phyloP scores from a whole-genome alignment of 1,140 invertebrate genomes.

The Penaeus indicus region DNA sequence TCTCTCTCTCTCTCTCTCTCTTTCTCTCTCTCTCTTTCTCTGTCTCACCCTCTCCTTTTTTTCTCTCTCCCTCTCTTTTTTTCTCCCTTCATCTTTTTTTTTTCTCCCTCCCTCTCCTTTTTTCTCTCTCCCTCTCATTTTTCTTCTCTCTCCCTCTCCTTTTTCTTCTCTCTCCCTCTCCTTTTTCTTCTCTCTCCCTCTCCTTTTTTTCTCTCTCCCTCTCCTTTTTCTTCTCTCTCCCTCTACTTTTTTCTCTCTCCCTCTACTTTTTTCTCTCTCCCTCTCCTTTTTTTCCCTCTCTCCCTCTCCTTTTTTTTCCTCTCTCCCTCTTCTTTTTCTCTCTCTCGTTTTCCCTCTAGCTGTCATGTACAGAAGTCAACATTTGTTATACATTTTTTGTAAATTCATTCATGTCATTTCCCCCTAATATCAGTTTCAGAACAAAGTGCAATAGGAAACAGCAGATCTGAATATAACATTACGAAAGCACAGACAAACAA shows the following conservation, averaged over 20 bases:
- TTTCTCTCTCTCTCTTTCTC: neutral
- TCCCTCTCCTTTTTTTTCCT: neutral
- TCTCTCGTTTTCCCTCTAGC: neutral
- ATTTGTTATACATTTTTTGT: neutral
- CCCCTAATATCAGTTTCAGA: no score
- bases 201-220: neutral
- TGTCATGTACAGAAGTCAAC: neutral
- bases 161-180: neutral
- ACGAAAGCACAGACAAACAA: no score
- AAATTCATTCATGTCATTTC: neutral
- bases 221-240: neutral
- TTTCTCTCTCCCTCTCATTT: neutral
- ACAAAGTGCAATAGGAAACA: neutral
- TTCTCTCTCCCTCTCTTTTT: neutral
- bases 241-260: neutral
- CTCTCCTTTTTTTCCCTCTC: neutral
- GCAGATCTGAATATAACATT: neutral
- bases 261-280: neutral
- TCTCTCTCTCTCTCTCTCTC: neutral
- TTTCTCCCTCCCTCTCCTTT: neutral
- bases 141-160: neutral
- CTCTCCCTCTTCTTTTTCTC: slow-evolving; percentile 8
- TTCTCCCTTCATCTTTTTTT: neutral
- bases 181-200: neutral
- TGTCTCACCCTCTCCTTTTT: no score